A percentile compares a stretch with the other conserved stretches of the same genome.
Evolutionary conservation across 2,888 invertebrate species (phyloP).

Genomic region (Venusia cambrica): DNA sequence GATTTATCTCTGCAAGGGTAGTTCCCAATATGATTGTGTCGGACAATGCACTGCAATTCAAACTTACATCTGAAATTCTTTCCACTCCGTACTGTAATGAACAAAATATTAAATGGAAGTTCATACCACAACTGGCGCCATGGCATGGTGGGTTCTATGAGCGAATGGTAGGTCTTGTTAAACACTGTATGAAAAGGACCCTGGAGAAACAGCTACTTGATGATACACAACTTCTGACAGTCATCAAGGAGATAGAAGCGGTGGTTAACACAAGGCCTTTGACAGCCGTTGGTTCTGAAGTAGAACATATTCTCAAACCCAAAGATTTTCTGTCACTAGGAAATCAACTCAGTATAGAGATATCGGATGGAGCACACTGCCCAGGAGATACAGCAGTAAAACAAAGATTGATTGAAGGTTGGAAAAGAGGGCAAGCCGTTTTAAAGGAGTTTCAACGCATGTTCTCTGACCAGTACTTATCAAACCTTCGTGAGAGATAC

Average conservation of each 20-base stretch:
- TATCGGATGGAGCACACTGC: neutral
- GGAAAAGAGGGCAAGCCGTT: constrained; percentile 4
- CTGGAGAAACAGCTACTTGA: neutral
- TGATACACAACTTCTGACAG: neutral
- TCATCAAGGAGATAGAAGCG: constrained; percentile 1
- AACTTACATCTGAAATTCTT: constrained; percentile 18
- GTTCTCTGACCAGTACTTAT: constrained; percentile 2
- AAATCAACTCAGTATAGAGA: neutral
- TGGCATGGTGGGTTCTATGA: constrained; percentile 2
- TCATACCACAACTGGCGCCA: neutral
- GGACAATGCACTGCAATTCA: constrained; percentile 23
- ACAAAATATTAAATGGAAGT: constrained; percentile 2
- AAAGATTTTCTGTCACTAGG: neutral
- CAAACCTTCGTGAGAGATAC: neutral
- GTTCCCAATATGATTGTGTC: constrained; percentile 13
- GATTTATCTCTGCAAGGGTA: constrained; percentile 17
- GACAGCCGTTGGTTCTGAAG: neutral
- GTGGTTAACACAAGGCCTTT: constrained; percentile 1
- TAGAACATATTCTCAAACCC: neutral
- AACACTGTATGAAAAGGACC: neutral
- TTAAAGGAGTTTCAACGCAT: constrained; percentile 8
- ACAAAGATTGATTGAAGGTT: neutral
- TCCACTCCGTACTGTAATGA: constrained; percentile 4
- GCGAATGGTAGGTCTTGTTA: neutral
- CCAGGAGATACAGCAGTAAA: too few species aligned